Evolutionary conservation across 2,888 invertebrate genomes (phyloP), one percentile per base, ranked within the genome.

Genomic region (Rhamphomyia laevipes): DNA sequence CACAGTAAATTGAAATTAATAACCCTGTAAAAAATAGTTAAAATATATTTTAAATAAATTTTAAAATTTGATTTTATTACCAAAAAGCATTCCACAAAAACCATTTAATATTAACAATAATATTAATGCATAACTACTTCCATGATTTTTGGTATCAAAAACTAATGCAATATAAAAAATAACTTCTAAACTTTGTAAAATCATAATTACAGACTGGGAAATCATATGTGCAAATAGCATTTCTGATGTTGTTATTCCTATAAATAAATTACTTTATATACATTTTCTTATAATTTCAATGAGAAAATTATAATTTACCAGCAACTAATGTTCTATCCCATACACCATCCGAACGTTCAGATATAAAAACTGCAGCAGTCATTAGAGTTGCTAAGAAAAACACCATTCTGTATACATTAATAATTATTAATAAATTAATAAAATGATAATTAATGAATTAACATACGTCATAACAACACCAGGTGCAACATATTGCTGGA

Each of bases 241-340:
- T 74, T 92, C 90, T 35, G 77, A 67, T 0, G 87, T 79, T 38
- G 78, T 79, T 12, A 93, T 89, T 10, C 92, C 62, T 59, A 16
- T 44, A 17, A 47, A 45, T 17, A 30, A 3, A 17, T 10, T 30
- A 42, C 10, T 18, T 16, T 43, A 42, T 30, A 33, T 35, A 17
- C 37, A 33, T 15, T 30, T 21, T 17, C 2, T 15, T 37, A 30
- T 43, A 13, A 41, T 18, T 35, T 12, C 21, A 23, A 37, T 15
- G 42, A 30, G n/a, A 12, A 45, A 7, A 17, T 7, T 15, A 47
- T 33, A 72, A 74, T 38, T 51, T 41, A 56, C 59, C 91, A 54
- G 92, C 87, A 7, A 91, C 86, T 1, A 88, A 75, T 49, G 86
- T 87, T 51, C 93, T 74, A 64, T 92, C 88, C 83, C 93, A 84